Evolutionary conservation across 2,113 vertebrate genomes (phyloP).

Genomic region (Amphiprion ocellaris): DNA sequence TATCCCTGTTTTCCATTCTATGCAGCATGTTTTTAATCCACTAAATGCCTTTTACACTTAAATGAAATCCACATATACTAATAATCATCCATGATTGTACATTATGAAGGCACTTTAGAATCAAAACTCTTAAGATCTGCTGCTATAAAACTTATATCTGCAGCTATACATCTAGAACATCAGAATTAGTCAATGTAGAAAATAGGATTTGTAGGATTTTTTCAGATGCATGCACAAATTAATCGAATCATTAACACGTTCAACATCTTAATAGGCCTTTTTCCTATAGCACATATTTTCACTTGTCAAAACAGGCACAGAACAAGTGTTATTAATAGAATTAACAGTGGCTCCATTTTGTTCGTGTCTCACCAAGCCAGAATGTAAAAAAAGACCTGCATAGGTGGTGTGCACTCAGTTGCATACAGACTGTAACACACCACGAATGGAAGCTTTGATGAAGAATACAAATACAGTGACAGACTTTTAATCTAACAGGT

Average conservation of each 20-base stretch:
- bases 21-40: background rate
- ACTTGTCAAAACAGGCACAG: background rate
- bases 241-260: background rate
- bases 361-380: background rate
- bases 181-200: background rate
- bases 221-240: background rate
- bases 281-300: slow-evolving; percentile 10
- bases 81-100: too few species aligned
- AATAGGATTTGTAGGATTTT: too few species aligned
- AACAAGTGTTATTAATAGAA: background rate
- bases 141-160: background rate
- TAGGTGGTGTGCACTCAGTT: background rate
- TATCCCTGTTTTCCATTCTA: too few species aligned
- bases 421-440: background rate
- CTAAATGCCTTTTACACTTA: too few species aligned
- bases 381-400: background rate
- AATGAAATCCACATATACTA: too few species aligned
- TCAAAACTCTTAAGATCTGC: background rate
- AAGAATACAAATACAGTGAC: background rate
- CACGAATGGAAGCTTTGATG: background rate
- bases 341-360: background rate
- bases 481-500: background rate
- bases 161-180: background rate
- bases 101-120: too few species aligned
- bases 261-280: background rate